A percentile compares a stretch with the other conserved stretches of the same genome.
Conservation (phyloP, 2,888 invertebrate genomes). For the Rhopalosiphum nymphaeae region DNA sequence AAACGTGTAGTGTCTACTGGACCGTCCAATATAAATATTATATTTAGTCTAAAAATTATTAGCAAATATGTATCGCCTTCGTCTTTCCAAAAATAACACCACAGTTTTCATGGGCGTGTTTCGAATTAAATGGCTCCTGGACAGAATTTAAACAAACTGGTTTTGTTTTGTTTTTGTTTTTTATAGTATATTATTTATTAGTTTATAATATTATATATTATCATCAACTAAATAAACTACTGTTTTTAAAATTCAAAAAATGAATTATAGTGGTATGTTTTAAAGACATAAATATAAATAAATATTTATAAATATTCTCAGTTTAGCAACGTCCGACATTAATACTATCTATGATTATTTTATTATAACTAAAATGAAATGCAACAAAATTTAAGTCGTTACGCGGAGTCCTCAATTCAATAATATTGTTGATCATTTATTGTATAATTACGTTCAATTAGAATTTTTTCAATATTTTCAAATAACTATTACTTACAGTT, state of each 20-base stretch:
- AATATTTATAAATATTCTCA: background rate
- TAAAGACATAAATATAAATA: background rate
- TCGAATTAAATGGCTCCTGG: background rate
- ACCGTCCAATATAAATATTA: background rate
- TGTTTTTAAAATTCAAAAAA: background rate
- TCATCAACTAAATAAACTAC: background rate
- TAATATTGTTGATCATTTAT: background rate
- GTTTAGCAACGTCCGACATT: background rate
- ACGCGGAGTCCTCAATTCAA: background rate
- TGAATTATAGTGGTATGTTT: background rate
- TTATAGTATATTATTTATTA: background rate
- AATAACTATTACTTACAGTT: background rate
- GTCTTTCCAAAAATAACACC: background rate
- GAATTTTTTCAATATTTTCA: background rate
- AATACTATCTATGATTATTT: background rate
- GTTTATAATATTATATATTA: too few relatives aligned
- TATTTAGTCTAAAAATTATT: background rate
- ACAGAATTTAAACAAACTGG: background rate
- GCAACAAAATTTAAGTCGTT: background rate
- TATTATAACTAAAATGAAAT: background rate
- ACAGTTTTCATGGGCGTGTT: background rate
- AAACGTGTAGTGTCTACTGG: background rate
- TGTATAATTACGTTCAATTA: background rate
- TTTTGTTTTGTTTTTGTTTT: background rate
- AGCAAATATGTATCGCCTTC: background rate